A percentile compares a stretch with the other conserved stretches of the same genome.
These are phyloP conservation scores for Microplitis demolitor DNA, from an alignment of 1,140 invertebrate genomes.

Conservation along the genomic window DNA sequence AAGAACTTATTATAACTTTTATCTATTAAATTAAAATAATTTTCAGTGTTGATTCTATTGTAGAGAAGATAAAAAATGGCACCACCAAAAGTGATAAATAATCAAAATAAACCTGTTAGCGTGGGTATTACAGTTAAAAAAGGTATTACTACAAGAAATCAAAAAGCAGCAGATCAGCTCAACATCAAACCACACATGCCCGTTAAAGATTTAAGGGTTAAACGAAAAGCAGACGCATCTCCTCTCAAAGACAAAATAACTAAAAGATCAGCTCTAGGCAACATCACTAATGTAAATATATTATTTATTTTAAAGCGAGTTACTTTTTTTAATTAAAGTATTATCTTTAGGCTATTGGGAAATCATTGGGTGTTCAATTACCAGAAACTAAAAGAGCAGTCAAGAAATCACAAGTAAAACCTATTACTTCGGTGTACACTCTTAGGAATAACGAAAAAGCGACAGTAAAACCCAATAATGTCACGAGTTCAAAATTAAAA, in stretches of 20 bases:
- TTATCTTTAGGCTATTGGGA: slow-evolving; percentile 50
- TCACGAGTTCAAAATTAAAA: slow-evolving; percentile 19
- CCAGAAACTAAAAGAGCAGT: slow-evolving; percentile 44
- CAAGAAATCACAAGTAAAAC: slow-evolving; percentile 38
- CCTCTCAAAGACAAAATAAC: slow-evolving; percentile 55
- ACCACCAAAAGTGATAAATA: slow-evolving; percentile 62
- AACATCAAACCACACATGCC: slow-evolving; percentile 37
- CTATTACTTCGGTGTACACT: slow-evolving; percentile 23
- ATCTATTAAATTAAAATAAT: too few relatives aligned
- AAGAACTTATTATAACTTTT: too few relatives aligned
- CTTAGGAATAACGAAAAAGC: slow-evolving; percentile 32
- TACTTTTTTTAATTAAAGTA: slow-evolving; percentile 6
- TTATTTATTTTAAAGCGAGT: background rate
- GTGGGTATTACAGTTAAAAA: slow-evolving; percentile 43
- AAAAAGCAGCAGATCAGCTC: slow-evolving; percentile 39
- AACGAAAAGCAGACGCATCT: slow-evolving; percentile 63
- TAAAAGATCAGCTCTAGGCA: slow-evolving; percentile 77
- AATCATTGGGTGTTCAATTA: slow-evolving; percentile 43
- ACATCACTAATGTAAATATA: slow-evolving; percentile 73
- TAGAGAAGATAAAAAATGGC: slow-evolving; percentile 56
- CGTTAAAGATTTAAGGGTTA: slow-evolving; percentile 51
- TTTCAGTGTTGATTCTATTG: too few relatives aligned
- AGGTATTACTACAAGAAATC: slow-evolving; percentile 57
- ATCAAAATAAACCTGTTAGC: slow-evolving; percentile 53
- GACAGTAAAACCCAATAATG: slow-evolving; percentile 31